phyloP scores from a whole-genome alignment of 2,797 vertebrate genomes.

The Cryptoblepharus egeriae region DNA sequence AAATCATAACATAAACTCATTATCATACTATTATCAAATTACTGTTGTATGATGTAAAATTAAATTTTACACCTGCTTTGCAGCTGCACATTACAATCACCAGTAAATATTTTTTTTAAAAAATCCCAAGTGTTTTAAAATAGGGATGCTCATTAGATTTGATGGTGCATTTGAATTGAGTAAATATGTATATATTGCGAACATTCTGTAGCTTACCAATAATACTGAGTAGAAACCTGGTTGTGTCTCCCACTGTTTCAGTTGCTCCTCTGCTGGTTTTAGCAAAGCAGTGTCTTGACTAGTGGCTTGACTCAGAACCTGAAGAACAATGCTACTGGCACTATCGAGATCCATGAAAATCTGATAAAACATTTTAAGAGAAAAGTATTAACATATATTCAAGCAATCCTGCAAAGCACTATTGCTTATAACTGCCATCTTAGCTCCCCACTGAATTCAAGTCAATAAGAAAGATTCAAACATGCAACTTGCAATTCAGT shows the following conservation, averaged over 20 bases:
- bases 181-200: too few relatives aligned
- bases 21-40: too few relatives aligned
- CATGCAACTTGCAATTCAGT: background rate
- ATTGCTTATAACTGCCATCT: background rate
- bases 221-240: conserved; percentile 96
- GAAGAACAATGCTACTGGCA: conserved; percentile 92
- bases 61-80: too few relatives aligned
- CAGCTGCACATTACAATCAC: too few relatives aligned
- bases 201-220: conserved; percentile 82
- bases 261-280: conserved; percentile 95
- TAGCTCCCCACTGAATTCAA: background rate
- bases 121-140: too few relatives aligned
- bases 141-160: too few relatives aligned
- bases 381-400: background rate
- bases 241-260: conserved; percentile 96
- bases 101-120: too few relatives aligned
- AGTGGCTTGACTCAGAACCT: conserved; percentile 94
- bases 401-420: background rate
- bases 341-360: conserved; percentile 92
- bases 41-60: too few relatives aligned
- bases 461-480: background rate
- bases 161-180: too few relatives aligned
- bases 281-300: conserved; percentile 94
- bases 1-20: too few relatives aligned
- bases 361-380: conserved; percentile 60